Conservation (phyloP, 2,888 invertebrate genomes). For the Nomada flava region DNA sequence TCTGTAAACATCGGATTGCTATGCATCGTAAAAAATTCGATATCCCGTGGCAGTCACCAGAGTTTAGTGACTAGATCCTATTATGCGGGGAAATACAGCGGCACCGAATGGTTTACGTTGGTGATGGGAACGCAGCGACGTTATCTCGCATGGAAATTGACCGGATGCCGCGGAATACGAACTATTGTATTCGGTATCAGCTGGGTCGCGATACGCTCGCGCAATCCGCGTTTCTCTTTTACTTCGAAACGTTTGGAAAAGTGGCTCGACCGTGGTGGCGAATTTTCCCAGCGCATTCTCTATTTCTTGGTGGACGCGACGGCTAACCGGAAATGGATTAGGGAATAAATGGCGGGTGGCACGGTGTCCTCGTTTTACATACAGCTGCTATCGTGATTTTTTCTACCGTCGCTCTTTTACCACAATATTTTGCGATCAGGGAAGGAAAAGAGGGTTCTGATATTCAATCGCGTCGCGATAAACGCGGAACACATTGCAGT, state of each 20-base stretch:
- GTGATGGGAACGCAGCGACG: neutral
- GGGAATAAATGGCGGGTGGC: conserved; percentile 31
- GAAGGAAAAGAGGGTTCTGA: neutral
- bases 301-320: conserved; percentile 10
- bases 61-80: neutral
- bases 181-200: conserved; percentile 44
- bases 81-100: neutral
- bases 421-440: conserved; percentile 21
- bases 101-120: neutral
- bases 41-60: too few species aligned
- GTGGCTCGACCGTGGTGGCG: conserved; percentile 16
- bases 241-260: conserved; percentile 22
- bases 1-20: too few species aligned
- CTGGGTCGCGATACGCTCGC: neutral
- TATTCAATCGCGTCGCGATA: neutral
- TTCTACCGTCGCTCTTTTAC: neutral
- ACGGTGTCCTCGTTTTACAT: conserved; percentile 1
- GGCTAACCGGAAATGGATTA: conserved; percentile 31
- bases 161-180: conserved; percentile 50
- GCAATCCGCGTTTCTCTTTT: neutral
- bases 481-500: neutral
- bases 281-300: neutral
- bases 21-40: too few species aligned
- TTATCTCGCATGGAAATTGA: conserved; percentile 37
- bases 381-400: neutral